Base-by-base conservation (phyloP, 2,113 vertebrate species). In the Herpailurus yagouaroundi region DNA sequence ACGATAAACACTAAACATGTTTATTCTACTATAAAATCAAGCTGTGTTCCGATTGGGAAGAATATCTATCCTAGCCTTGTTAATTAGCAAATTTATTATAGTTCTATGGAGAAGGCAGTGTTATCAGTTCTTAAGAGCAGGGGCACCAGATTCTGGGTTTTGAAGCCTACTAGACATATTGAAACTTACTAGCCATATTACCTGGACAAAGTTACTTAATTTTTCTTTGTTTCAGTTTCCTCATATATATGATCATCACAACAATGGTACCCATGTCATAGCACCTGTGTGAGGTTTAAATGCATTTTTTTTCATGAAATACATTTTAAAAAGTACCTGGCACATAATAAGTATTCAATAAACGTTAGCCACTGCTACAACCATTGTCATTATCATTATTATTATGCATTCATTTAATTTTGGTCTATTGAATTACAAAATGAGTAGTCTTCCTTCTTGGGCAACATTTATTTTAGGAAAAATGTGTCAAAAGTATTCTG, bases 21-120 rank as follows among this genome's bases (percentile, higher is more conserved):
- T 92, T 90, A 88, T 64, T 95, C 84, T 85, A 84, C 29, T 74
- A 38, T 50, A 89, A 89, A 92, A 18, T 94, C n/a, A 82, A 89
- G 1, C 50, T 91, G 4, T 33, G 7, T 21, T 88, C 64, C 83
- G 23, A 88, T 41, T 68, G 5, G 4, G 29, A 63, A 74, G 27
- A 50, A 36, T 45, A 60, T 4, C 11, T 27, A 38, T 38, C 31
- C 16, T 68, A 21, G 4, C 38, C 15, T 69, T 80, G 7, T 64
- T 66, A 71, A 48, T 66, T 14, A 80, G n/a, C 33, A 79, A 36
- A 52, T 55, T 41, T 89, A 64, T 73, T 55, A 25, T 29, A 31
- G 23, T 88, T 31, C 4, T 0, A 6, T 64, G 6, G 36, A 71
- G 3, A 90, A 93, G 14, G 21, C 18, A 64, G 19, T 29, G 16